Evolutionary conservation across 2,888 invertebrate species (phyloP).

Genomic region (Tetheella fluctuosa): DNA sequence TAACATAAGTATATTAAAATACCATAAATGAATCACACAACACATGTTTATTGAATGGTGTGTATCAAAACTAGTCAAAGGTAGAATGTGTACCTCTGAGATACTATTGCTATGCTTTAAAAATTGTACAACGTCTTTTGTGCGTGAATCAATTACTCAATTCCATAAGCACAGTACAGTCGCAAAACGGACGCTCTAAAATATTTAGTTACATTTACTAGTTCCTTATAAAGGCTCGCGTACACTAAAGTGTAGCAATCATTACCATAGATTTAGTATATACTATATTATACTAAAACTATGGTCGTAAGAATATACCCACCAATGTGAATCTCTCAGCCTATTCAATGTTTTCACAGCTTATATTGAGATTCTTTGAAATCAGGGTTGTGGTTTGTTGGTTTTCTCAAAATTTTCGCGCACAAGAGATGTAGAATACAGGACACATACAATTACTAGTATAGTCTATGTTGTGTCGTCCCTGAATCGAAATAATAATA

Average conservation of each 20-base stretch:
- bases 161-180: background rate
- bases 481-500: constrained; percentile 48
- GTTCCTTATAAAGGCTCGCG: background rate
- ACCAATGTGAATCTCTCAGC: background rate
- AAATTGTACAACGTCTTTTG: constrained; percentile 51
- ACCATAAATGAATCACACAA: constrained; percentile 46
- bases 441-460: constrained; percentile 42
- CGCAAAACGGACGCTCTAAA: no score
- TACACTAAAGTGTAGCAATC: background rate
- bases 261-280: no score
- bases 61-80: constrained; percentile 80
- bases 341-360: background rate
- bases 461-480: constrained; percentile 78
- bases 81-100: constrained; percentile 64
- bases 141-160: constrained; percentile 30
- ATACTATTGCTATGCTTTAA: constrained; percentile 44
- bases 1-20: constrained; percentile 60
- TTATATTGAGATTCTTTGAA: background rate
- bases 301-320: background rate
- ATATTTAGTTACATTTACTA: background rate
- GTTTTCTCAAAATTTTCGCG: constrained; percentile 21
- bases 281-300: no score
- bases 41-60: constrained; percentile 63
- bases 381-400: background rate
- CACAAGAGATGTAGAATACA: constrained; percentile 40